Evolutionary conservation across 1,140 invertebrate genomes (phyloP).

Genomic region (Leptoteleia sp.): DNA sequence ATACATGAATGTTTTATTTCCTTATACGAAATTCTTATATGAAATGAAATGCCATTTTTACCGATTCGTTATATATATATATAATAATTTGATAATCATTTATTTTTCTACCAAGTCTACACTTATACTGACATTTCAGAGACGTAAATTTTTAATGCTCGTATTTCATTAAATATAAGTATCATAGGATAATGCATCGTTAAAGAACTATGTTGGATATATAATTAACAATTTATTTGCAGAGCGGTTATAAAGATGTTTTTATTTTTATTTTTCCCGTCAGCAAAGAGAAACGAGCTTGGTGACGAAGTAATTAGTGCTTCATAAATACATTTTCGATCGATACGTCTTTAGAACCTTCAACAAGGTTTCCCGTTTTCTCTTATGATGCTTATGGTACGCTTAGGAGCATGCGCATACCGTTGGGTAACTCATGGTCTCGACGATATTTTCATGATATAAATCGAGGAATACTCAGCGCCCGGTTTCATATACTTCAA

Average conservation of each 20-base stretch:
- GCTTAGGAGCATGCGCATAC: conserved; percentile 32
- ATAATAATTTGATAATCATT: too few species aligned
- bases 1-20: too few species aligned
- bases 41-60: too few species aligned
- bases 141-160: too few species aligned
- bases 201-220: too few species aligned
- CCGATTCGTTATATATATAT: too few species aligned
- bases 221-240: too few species aligned
- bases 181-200: too few species aligned
- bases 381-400: conserved; percentile 14
- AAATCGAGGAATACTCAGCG: conserved; percentile 47
- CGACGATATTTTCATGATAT: conserved; percentile 51
- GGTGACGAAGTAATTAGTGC: conserved; percentile 53
- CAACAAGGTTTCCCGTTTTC: conserved; percentile 52
- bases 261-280: conserved; percentile 18
- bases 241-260: not conserved
- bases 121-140: too few species aligned
- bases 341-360: conserved; percentile 56
- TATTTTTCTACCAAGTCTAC: too few species aligned
- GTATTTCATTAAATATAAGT: too few species aligned
- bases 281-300: conserved; percentile 39
- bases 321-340: conserved; percentile 57
- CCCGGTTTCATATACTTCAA: conserved; percentile 44
- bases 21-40: too few species aligned
- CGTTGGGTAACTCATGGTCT: conserved; percentile 25